Base-by-base conservation (phyloP, 2,113 vertebrate genomes). In the Strix uralensis region DNA sequence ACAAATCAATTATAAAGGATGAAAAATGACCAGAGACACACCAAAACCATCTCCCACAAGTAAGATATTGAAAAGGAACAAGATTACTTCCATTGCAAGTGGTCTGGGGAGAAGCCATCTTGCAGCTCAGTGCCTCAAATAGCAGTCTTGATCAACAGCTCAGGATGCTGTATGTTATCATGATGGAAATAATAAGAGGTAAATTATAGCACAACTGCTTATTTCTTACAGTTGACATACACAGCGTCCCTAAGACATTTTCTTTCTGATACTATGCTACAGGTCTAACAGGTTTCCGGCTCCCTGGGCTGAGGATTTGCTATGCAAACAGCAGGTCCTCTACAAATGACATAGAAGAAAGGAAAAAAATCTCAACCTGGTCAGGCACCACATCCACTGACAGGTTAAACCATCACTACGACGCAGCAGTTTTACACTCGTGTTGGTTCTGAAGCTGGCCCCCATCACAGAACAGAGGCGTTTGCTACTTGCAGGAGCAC, bases 1-100 rank as follows among this genome's bases (percentile, higher is more conserved):
- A 93, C 58, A 77, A 94, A 96, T 96, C 81, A 92, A 94, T 95
- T 92, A 81, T 57, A 59, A 95, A 85, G 89, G 93, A 94, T 93
- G 87, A 95, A 47, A 94, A 86, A 93, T 78, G 70, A 92, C 91
- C 89, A 86, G 32, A 88, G 67, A 51, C 89, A 77, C 67, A 74
- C 75, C 81, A 88, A 96, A 91, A 75, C n/a, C 61, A 80, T 65
- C 91, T 91, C 84, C 66, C 74, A 62, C 79, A 73, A 72, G 70
- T 36, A 27, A 81, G 71, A 62, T 58, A 80, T 25, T 62, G 91
- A 62, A 94, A 90, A 73, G 36, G 86, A 95, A 80, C 42, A 32
- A 38, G 81, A 93, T 82, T 78, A 62, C 63, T 95, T 70, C 72
- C 81, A 71, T 17, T 55, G 84, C 57, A 73, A 91, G 80, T 11